Evolutionary conservation across 2,888 invertebrate genomes (phyloP), one percentile per base, ranked within the genome.

Genomic region (Ctenicera cuprea): DNA sequence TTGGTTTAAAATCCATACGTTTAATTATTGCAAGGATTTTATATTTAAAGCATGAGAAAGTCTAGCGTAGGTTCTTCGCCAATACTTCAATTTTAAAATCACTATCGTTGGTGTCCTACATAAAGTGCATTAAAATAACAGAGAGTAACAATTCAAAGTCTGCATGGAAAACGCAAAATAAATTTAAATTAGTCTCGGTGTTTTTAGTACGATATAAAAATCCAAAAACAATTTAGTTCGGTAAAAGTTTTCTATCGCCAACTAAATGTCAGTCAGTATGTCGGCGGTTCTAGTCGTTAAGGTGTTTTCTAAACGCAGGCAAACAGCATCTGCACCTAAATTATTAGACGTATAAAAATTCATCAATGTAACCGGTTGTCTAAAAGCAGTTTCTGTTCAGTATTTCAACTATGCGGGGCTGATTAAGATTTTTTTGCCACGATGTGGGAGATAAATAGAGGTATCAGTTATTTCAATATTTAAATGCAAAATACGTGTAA

Each of bases 261-360:
- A 45, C 33, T 61, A 77, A 79, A 78, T 78, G 77, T 78, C 78
- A 78, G 80, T 78, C 76, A 80, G 77, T 79, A 70, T 79, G 79
- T 78, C 78, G 76, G 72, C 26, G 76, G 73, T 14, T 75, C 48
- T 37, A 71, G 64, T 75, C 71, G 75, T 77, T 77, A 76, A 70
- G 67, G 62, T 57, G 66, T 64, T 75, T 77, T 74, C 78, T 77
- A 77, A 69, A 79, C 75, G 75, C 66, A 72, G 74, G 52, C 73
- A 74, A 75, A 73, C 74, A 76, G 70, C 76, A 75, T 76, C 71
- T 71, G 68, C 43, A 72, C 68, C 48, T 76, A 73, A 75, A 76
- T 74, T 76, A 78, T 76, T 69, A 69, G 65, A 75, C 71, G 73
- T 72, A 75, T 73, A 73, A 67, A 74, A 73, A 64, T 72, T 73